These are phyloP conservation scores for Crotalus tigris DNA, from an alignment of 2,113 vertebrate genomes.

Conservation along the genomic window DNA sequence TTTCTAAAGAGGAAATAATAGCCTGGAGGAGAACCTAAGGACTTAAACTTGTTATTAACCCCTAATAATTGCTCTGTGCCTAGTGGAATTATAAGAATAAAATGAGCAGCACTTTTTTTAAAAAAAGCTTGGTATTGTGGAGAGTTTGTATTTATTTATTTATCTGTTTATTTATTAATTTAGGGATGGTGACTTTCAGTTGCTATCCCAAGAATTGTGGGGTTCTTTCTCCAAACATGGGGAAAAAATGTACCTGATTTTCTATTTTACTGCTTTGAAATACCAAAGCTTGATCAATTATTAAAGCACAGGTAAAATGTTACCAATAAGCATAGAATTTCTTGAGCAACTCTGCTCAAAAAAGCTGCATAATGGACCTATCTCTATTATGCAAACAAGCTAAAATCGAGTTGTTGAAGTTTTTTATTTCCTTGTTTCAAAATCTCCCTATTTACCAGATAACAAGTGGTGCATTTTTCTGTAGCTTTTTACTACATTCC, in stretches of 20 bases:
- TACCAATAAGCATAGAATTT: slow-evolving; percentile 65
- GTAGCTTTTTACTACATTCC: not conserved
- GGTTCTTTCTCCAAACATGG: slow-evolving; percentile 62
- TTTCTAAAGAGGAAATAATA: not conserved
- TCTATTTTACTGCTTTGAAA: slow-evolving; percentile 72
- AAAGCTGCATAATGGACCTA: slow-evolving; percentile 25
- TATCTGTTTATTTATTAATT: not conserved
- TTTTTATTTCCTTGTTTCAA: not conserved
- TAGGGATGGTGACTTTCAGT: not conserved
- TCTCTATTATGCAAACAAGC: slow-evolving; percentile 26
- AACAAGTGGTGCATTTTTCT: not conserved
- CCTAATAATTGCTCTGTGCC: not conserved
- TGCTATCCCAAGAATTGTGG: slow-evolving; percentile 15
- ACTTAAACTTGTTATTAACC: not conserved
- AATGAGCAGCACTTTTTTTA: not conserved
- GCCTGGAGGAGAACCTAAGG: not conserved
- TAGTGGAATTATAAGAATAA: not conserved
- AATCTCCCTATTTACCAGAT: not conserved
- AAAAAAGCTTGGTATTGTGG: not conserved
- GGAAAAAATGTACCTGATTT: slow-evolving; percentile 74
- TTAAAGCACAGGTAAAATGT: slow-evolving; percentile 69
- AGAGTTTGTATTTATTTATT: not conserved
- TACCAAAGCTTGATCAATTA: slow-evolving; percentile 74
- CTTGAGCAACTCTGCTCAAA: slow-evolving; percentile 43
- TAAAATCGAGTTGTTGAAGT: not conserved